phyloP scores from a whole-genome alignment of 2,888 invertebrate species.

The Melieria picta region DNA sequence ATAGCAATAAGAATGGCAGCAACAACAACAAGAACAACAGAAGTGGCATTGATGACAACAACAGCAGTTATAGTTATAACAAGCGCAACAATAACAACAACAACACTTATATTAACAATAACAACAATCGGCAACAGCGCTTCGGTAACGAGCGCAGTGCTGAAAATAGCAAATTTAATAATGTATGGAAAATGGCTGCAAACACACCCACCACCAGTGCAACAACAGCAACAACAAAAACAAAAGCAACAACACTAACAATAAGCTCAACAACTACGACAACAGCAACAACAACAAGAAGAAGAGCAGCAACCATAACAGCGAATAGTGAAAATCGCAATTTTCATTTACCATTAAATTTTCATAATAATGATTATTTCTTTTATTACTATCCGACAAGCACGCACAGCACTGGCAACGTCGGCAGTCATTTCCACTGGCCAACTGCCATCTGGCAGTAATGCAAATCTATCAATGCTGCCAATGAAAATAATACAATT shows the following conservation, averaged over 20 bases:
- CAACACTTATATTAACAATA: constrained; percentile 9
- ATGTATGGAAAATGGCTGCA: constrained; percentile 21
- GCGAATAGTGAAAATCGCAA: constrained; percentile 33
- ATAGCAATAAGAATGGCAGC: constrained; percentile 23
- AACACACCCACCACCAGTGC: constrained; percentile 26
- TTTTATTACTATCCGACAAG: constrained; percentile 16
- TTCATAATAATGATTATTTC: constrained; percentile 34
- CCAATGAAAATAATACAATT: neutral
- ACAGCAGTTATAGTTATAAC: constrained; percentile 32
- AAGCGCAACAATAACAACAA: constrained; percentile 11
- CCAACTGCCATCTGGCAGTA: neutral
- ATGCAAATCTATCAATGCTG: neutral
- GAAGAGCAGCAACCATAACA: constrained; percentile 19
- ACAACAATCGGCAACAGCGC: neutral
- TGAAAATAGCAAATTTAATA: neutral
- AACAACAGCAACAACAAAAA: constrained; percentile 28
- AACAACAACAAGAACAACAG: constrained; percentile 30
- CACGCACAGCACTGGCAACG: constrained; percentile 5
- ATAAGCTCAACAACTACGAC: constrained; percentile 25
- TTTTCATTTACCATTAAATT: constrained; percentile 42
- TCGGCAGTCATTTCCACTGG: neutral
- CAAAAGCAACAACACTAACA: constrained; percentile 38
- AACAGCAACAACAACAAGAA: constrained; percentile 12
- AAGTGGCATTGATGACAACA: constrained; percentile 32
- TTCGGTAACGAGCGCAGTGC: neutral